Evolutionary conservation across 2,888 invertebrate species (phyloP).

Genomic region (Caenorhabditis imperialis): DNA sequence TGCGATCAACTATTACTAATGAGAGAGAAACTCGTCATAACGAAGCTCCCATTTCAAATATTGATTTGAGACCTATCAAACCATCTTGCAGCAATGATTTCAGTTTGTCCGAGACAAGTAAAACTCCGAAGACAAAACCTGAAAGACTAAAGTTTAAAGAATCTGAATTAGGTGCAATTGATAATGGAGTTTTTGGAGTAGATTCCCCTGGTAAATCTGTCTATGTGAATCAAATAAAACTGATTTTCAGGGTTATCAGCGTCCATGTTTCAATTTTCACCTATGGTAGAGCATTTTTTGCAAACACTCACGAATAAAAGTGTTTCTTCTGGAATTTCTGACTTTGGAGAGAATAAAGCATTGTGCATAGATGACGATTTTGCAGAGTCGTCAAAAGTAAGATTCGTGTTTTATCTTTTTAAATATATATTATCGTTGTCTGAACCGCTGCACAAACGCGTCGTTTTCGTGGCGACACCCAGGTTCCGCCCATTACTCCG

Average conservation of each 20-base stretch:
- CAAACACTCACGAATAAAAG: constrained; percentile 57
- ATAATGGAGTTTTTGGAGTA: constrained; percentile 7
- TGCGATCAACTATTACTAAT: constrained; percentile 6
- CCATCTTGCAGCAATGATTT: background rate
- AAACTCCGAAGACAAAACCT: constrained; percentile 21
- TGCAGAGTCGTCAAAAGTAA: constrained; percentile 53
- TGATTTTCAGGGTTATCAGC: constrained; percentile 65
- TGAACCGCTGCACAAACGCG: too few species aligned
- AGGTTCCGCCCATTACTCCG: too few species aligned
- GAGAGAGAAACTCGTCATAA: constrained; percentile 6
- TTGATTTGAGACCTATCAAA: background rate
- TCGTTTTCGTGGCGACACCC: too few species aligned
- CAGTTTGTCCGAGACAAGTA: constrained; percentile 1
- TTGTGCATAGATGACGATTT: constrained; percentile 45
- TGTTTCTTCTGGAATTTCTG: constrained; percentile 46
- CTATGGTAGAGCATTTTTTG: constrained; percentile 76
- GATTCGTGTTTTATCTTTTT: too few species aligned
- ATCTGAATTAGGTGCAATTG: background rate
- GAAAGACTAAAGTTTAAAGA: constrained; percentile 35
- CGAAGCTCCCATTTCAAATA: background rate
- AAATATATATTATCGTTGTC: too few species aligned
- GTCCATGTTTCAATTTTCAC: constrained; percentile 77
- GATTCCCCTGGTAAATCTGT: constrained; percentile 40
- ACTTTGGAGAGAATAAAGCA: constrained; percentile 58
- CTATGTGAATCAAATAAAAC: background rate